These are phyloP conservation scores for Spermophilus dauricus DNA, from an alignment of 2,113 vertebrate genomes.

Conservation along the genomic window DNA sequence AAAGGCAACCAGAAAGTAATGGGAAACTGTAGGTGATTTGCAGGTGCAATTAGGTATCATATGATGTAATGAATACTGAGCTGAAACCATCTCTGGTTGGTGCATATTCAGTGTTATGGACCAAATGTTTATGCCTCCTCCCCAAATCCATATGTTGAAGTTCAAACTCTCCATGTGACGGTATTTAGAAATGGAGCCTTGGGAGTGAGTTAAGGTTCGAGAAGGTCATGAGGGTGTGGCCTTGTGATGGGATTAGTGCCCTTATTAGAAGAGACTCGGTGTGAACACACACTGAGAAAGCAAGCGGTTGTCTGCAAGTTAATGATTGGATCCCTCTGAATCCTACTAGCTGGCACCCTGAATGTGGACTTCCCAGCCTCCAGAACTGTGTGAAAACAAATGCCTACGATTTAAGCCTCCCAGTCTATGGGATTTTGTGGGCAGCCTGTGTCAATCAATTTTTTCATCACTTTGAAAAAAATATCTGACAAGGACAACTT, in stretches of 20 bases:
- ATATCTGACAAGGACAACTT: too few relatives aligned
- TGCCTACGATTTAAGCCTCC: neutral
- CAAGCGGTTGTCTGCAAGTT: neutral
- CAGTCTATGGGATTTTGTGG: neutral
- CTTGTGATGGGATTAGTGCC: neutral
- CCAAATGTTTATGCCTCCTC: rapidly evolving
- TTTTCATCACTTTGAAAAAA: too few relatives aligned
- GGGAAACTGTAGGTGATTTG: neutral
- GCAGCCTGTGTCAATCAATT: too few relatives aligned
- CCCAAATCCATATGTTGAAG: neutral
- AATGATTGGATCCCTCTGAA: neutral
- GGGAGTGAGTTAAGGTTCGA: neutral
- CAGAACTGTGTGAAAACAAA: neutral
- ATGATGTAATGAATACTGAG: neutral
- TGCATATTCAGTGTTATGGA: neutral
- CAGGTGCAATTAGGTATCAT: neutral
- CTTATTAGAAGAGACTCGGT: neutral
- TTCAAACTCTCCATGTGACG: neutral
- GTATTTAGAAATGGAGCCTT: neutral
- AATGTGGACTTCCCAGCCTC: neutral
- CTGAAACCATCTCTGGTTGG: neutral
- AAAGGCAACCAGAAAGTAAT: neutral
- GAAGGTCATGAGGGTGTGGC: neutral
- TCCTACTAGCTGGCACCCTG: neutral
- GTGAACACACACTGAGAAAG: neutral